A percentile compares a stretch with the other conserved stretches of the same genome.
Conservation (phyloP, 2,113 vertebrate species). For the Notechis scutatus region DNA sequence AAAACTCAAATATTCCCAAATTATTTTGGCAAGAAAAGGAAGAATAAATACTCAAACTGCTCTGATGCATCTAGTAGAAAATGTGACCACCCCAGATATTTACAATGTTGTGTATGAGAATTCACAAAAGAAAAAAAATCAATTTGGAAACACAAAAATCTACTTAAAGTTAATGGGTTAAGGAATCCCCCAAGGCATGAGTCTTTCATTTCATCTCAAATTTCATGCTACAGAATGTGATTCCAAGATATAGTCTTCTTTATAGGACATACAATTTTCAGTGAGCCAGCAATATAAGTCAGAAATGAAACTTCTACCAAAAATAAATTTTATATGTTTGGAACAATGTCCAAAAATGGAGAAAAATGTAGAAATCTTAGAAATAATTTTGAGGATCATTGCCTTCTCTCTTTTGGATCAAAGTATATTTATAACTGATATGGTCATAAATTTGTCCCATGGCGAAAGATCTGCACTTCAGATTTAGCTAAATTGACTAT, state of each 20-base stretch:
- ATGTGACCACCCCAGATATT: not conserved
- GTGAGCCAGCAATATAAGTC: not conserved
- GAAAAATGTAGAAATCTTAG: not conserved
- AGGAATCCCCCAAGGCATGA: not conserved
- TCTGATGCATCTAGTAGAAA: not conserved
- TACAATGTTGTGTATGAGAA: not conserved
- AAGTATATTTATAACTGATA: not conserved
- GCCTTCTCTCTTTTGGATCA: not conserved
- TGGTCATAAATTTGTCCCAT: not conserved
- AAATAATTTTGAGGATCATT: not conserved
- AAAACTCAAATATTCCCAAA: not conserved
- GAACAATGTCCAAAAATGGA: not conserved
- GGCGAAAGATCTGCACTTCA: not conserved
- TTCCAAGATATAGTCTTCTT: not conserved
- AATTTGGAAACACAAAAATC: not conserved
- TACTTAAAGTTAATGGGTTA: not conserved
- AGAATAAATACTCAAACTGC: not conserved
- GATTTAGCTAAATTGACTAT: not conserved
- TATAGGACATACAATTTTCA: not conserved
- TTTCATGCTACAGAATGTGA: not conserved
- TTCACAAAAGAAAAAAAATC: not conserved
- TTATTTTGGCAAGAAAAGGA: not conserved
- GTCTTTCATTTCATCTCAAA: not conserved
- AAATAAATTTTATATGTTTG: not conserved
- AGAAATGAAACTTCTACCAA: not conserved